Base-by-base conservation (phyloP, 2,113 vertebrate genomes). In the Syrmaticus mikado region DNA sequence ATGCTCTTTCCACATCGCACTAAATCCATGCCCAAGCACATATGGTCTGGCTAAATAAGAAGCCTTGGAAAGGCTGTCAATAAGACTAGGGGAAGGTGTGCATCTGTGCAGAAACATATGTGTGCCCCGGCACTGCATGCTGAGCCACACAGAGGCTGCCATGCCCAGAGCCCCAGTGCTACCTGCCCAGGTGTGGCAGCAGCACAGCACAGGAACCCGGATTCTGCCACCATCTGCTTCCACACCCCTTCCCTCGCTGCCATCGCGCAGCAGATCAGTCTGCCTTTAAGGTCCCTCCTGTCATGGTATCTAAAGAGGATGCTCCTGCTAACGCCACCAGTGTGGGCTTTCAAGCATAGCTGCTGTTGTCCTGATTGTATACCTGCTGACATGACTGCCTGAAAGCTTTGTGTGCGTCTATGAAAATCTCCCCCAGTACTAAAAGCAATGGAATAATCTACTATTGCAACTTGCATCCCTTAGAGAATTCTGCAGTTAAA, bases 401-500 rank as follows among this genome's bases (percentile, higher is more conserved):
- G 45, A 21, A 94, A 78, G 71, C 70, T 95, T 75, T 43, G 38
- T 61, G 70, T 34, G 90, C 64, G 41, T 8, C 82, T 50, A 24
- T 1, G 5, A 80, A 95, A 92, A 94, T 77, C 85, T 93, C 80
- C 91, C 90, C 92, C 81, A 32, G 68, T 90, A 89, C 80, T 64
- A 61, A 90, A 95, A 94, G 90, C 90, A 96, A 83, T 91, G 94
- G 96, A 96, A 96, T 91, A 91, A 93, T 94, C 94, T 95, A 96
- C 95, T 93, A 94, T 85, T 93, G 61, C 94, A 93, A 95, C 85
- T 73, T 1, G 1, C 64, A 72, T 19, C 73, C 95, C 93, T 87
- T 28, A 50, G 95, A 97, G 95, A 90, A 96, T 93, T 93, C 90
- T 93, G 92, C 92, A 91, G 92, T 95, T 90, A 0, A 22, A 41